Base-by-base conservation (phyloP, 1,140 invertebrate genomes). In the Leptinotarsa lineolata region DNA sequence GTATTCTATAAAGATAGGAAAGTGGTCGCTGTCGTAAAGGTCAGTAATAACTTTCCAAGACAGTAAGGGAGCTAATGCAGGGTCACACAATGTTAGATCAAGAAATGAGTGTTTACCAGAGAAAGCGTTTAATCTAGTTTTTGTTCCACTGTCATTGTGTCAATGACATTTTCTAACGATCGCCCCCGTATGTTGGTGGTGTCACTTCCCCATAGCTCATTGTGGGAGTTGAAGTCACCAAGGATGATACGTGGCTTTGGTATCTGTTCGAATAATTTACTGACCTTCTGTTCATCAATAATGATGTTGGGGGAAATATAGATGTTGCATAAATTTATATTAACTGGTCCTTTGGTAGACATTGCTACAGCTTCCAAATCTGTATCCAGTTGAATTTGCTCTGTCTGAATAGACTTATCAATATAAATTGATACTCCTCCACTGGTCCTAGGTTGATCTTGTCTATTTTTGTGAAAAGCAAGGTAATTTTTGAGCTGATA, bases 61-160 rank as follows among this genome's bases (percentile, higher is more conserved):
- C 4, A 48, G 16, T 13, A 48, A 48, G 46, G 46, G 46, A 13
- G 46, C 16, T 48, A 48, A n/a, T 48, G 70, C 24, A 8, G 46
- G 46, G 4, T 48, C 46, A 48, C 5, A 48, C 46, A 48, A 5
- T 13, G 46, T 48, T 48, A 48, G 0, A 48, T 0, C 46, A 16
- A 48, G 5, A 61, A 58, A 24, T 60, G 70, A 71, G 30, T 58
- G 24, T 13, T 61, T 63, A 18, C 59, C 70, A 4, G 59, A 58
- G 18, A 15, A 60, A 3, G 69, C 48, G 24, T 70, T 61, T 22
- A 70, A 70, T 5, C 69, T 59, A 24, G 69, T 70, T 60, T 70
- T 61, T 70, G 46, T n/a, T n/a, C 21, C 54, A 16, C 3, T 24
- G 16, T 70, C 18, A 21, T 2, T 30, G 20, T 59, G 22, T 70